Base-by-base conservation (phyloP, 2,888 invertebrate genomes). In the Coenonympha arcania region DNA sequence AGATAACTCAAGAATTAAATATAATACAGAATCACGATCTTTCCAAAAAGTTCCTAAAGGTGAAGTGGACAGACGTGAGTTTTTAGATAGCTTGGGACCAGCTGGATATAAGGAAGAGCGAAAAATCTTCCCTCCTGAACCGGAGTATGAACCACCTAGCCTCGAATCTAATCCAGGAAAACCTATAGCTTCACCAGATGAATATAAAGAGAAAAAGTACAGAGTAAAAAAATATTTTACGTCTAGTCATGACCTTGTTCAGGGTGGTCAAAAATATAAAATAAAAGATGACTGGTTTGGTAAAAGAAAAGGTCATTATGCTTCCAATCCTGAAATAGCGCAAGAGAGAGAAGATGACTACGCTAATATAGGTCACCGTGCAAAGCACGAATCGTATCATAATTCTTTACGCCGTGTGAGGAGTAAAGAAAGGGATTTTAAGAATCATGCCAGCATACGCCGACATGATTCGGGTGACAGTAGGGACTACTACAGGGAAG, bases 101-200 rank as follows among this genome's bases (percentile, higher is more conserved):
- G 68, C 64, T 4, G 73, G 78, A 56, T 78, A 74, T 52, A 73
- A 69, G 58, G 68, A 70, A 26, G 64, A 73, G 60, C 65, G 76
- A 61, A 74, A 76, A 69, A 59, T 75, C 51, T 85, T 87, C 62
- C 79, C 89, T 60, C 79, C 87, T 18, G 74, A 88, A 64, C 76
- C 87, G 11, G 89, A 89, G 60, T 88, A 87, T 56, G 91, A 91
- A 66, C 91, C 91, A 24, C 91, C 90, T 58, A 91, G 91, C 63
- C 82, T 91, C 44, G 91, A 92, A 64, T 90, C 81, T 0, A 90
- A 73, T 36, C 66, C 69, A 19, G 73, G 71, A 46, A 87, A 89
- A 44, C 90, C 89, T 54, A 88, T 90, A 56, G 87, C 89, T 4
- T 88, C 90, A 11, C 90, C 90, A 2, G 89, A 91, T 61, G 88